Percentiles rank a stretch among this genome's conserved stretches.
These are phyloP conservation scores for Oligia latruncula DNA, from an alignment of 2,888 invertebrate species.

Conservation along the genomic window DNA sequence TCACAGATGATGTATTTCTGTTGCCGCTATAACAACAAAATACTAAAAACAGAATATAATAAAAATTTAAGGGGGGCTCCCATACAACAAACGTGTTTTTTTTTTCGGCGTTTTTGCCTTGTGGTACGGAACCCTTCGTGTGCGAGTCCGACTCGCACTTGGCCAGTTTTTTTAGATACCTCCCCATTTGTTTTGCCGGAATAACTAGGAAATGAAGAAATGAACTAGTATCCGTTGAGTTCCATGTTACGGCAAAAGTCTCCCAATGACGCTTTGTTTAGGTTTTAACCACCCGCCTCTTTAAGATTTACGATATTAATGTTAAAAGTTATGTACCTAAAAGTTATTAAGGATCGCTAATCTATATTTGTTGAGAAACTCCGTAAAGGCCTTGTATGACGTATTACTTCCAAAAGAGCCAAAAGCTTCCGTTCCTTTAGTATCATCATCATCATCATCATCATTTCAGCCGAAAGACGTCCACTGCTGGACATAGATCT, in stretches of 20 bases:
- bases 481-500: too few species aligned
- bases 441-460: too few species aligned
- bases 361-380: not conserved
- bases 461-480: too few species aligned
- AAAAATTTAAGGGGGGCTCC: too few species aligned
- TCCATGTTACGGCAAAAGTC: not conserved
- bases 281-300: not conserved
- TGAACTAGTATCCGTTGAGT: not conserved
- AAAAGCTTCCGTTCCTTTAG: conserved; percentile 28
- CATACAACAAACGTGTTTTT: too few species aligned
- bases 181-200: not conserved
- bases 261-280: not conserved
- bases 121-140: too few species aligned
- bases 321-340: not conserved
- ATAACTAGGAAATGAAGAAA: not conserved
- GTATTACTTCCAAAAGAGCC: not conserved
- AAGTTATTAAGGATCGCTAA: not conserved
- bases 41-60: too few species aligned
- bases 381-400: not conserved
- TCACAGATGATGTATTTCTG: too few species aligned
- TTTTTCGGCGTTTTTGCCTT: too few species aligned
- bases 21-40: too few species aligned
- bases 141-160: too few species aligned
- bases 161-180: not conserved
- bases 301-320: not conserved